phyloP scores from a whole-genome alignment of 2,113 vertebrate species.

The Catharus bicknelli region DNA sequence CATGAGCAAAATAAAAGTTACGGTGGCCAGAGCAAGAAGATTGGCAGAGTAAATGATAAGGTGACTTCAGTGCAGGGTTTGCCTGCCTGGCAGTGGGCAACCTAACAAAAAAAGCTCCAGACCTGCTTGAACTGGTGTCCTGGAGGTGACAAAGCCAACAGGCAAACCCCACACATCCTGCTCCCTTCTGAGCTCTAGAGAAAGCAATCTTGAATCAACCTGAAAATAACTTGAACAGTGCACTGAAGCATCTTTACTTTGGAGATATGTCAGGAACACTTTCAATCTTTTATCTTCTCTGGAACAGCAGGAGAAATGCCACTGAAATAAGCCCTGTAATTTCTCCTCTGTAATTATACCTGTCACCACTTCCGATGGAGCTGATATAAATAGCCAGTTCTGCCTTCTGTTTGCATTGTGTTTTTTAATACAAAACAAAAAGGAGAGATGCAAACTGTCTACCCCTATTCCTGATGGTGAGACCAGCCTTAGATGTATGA shows the following conservation, averaged over 20 bases:
- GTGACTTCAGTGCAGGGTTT: neutral
- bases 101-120: neutral
- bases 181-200: neutral
- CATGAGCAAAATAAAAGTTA: neutral
- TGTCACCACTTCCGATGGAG: slow-evolving; percentile 77
- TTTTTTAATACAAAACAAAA: slow-evolving; percentile 41
- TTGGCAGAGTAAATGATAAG: neutral
- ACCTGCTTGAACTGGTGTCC: neutral
- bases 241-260: slow-evolving; percentile 56
- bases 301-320: slow-evolving; percentile 76
- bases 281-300: slow-evolving; percentile 76
- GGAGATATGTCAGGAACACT: slow-evolving; percentile 70
- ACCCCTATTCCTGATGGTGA: neutral
- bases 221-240: slow-evolving; percentile 63
- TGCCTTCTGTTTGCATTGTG: slow-evolving; percentile 61
- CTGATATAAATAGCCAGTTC: slow-evolving; percentile 79
- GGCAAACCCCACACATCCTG: neutral
- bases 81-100: neutral
- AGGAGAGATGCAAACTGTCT: neutral
- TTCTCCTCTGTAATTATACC: slow-evolving; percentile 82
- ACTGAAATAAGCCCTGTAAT: slow-evolving; percentile 77
- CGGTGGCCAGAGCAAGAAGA: neutral
- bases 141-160: neutral
- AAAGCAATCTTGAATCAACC: slow-evolving; percentile 68
- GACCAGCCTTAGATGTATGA: neutral